Evolutionary conservation across 2,888 invertebrate species (phyloP).

Genomic region (Synanthedon formicaeformis): DNA sequence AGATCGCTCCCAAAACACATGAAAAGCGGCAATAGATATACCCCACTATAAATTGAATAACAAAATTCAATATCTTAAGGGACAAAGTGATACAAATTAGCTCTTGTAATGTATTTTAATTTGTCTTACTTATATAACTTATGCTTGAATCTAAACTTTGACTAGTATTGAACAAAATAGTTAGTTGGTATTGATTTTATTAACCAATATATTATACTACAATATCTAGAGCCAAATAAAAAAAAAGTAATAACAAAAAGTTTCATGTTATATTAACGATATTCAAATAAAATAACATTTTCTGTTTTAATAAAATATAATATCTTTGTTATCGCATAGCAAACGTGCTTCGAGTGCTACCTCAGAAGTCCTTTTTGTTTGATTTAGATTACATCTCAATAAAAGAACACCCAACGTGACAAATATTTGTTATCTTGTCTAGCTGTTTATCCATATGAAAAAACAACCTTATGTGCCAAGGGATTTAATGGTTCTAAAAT

Average conservation of each 20-base stretch:
- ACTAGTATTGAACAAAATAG: too few relatives aligned
- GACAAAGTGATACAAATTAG: constrained; percentile 33
- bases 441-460: background rate
- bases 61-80: constrained; percentile 19
- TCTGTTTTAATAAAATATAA: too few relatives aligned
- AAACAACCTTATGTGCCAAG: background rate
- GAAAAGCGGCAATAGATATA: constrained; percentile 25
- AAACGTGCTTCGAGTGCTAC: constrained; percentile 48
- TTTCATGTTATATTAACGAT: too few relatives aligned
- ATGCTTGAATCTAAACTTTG: too few relatives aligned
- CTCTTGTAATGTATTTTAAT: constrained; percentile 1
- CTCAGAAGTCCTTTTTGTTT: constrained; percentile 47
- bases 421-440: background rate
- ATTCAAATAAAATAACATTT: too few relatives aligned
- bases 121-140: too few relatives aligned
- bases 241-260: too few relatives aligned
- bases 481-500: background rate
- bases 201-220: too few relatives aligned
- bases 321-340: constrained; percentile 31
- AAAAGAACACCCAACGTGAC: constrained; percentile 33
- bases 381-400: constrained; percentile 40
- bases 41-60: constrained; percentile 48
- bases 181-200: too few relatives aligned
- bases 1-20: constrained; percentile 38
- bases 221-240: too few relatives aligned